These are phyloP conservation scores for Lordiphosa mommai DNA, from an alignment of 1,140 invertebrate species.

Conservation along the genomic window DNA sequence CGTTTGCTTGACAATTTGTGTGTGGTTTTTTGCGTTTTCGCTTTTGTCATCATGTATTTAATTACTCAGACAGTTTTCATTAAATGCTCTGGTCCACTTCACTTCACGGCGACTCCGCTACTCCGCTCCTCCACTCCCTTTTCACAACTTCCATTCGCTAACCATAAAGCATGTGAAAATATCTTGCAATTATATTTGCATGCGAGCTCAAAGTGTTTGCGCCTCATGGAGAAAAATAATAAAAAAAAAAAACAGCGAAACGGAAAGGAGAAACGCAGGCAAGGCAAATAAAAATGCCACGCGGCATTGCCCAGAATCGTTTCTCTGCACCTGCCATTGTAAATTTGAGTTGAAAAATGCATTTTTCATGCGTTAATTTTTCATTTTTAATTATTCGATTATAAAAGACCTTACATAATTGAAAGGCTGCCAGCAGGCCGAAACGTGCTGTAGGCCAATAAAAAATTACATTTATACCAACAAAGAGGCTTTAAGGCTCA, in stretches of 20 bases:
- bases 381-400: conserved; percentile 77
- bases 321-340: conserved; percentile 30
- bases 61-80: conserved; percentile 72
- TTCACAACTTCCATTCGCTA: conserved; percentile 7
- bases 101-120: background rate
- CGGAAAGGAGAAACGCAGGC: conserved; percentile 19
- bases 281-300: conserved; percentile 28
- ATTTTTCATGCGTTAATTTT: conserved; percentile 76
- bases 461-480: conserved; percentile 5
- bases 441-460: conserved; percentile 20
- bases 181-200: conserved; percentile 73
- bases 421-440: conserved; percentile 37
- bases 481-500: background rate
- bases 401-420: conserved; percentile 75
- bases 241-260: background rate
- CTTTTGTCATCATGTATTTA: conserved; percentile 73
- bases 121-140: background rate
- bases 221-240: background rate
- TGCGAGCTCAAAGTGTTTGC: conserved; percentile 67
- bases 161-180: conserved; percentile 65
- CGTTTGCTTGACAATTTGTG: too few species aligned
- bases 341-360: conserved; percentile 65
- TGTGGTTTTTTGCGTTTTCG: background rate
- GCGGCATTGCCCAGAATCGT: conserved; percentile 12
- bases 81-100: conserved; percentile 31